Conservation (phyloP, 2,888 invertebrate species). For the Koerneria pararmatus region DNA sequence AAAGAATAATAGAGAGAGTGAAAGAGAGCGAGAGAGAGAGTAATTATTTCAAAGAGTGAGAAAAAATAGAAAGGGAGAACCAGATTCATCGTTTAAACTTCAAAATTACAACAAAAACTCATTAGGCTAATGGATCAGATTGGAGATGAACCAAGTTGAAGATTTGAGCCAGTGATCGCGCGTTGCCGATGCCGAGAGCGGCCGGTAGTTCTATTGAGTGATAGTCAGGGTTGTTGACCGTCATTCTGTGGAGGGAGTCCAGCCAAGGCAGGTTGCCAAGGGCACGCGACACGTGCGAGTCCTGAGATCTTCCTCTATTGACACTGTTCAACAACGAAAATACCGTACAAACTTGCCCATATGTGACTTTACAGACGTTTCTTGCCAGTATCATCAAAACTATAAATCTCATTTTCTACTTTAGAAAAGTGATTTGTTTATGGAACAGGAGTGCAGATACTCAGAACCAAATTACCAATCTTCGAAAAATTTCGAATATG, state of each 20-base stretch:
- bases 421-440: no score
- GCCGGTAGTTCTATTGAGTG: slow-evolving; percentile 50
- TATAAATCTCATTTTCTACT: no score
- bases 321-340: no score
- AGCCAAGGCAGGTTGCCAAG: slow-evolving; percentile 42
- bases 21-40: no score
- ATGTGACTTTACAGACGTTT: no score
- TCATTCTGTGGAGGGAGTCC: slow-evolving; percentile 39
- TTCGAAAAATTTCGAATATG: no score
- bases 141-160: slow-evolving; percentile 51
- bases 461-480: no score
- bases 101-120: background rate
- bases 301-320: slow-evolving; percentile 25
- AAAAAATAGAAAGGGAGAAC: slow-evolving; percentile 21
- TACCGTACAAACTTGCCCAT: no score
- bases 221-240: slow-evolving; percentile 53
- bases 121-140: no score
- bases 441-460: no score
- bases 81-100: background rate
- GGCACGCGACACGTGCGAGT: slow-evolving; percentile 33
- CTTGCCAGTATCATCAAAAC: no score
- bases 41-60: slow-evolving; percentile 10
- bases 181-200: slow-evolving; percentile 55
- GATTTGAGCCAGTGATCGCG: slow-evolving; percentile 47
- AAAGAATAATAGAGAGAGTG: no score